These are phyloP conservation scores for Chiloscyllium punctatum DNA, from an alignment of 2,797 vertebrate species.

Conservation along the genomic window DNA sequence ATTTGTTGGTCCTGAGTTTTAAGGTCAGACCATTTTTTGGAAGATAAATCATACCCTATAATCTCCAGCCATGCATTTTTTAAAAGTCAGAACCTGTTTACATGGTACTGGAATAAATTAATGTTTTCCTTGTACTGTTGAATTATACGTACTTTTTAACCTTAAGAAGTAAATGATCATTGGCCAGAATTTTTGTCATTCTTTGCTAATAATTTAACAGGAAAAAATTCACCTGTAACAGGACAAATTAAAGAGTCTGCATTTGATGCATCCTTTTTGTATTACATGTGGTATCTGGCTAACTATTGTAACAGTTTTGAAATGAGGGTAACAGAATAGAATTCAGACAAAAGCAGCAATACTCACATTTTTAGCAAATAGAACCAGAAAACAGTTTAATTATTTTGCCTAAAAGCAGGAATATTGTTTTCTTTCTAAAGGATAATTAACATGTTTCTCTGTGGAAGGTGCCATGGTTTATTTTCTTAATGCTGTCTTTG, in stretches of 20 bases:
- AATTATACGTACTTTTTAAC: not conserved
- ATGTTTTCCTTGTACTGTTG: slow-evolving; percentile 7
- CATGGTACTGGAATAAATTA: not conserved
- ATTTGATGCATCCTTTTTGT: not conserved
- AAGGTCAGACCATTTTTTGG: not conserved
- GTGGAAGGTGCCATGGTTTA: slow-evolving; percentile 35
- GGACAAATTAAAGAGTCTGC: not conserved
- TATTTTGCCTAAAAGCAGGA: slow-evolving; percentile 1
- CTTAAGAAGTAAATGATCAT: not conserved
- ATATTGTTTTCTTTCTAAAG: not conserved
- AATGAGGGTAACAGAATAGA: not conserved
- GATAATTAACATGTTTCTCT: slow-evolving; percentile 29
- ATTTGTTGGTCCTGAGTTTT: slow-evolving; percentile 31
- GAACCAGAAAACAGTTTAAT: not conserved
- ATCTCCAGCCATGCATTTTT: not conserved
- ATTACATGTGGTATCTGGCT: not conserved
- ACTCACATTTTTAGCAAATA: not conserved
- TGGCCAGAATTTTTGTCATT: not conserved
- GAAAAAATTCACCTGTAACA: not conserved
- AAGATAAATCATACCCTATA: slow-evolving; percentile 31
- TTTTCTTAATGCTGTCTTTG: slow-evolving; percentile 40
- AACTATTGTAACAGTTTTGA: not conserved
- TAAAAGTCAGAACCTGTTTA: slow-evolving; percentile 1
- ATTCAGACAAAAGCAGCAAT: not conserved
- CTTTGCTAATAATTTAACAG: not conserved